Conservation (phyloP, 1,140 invertebrate species). For the Drosophila auraria region DNA sequence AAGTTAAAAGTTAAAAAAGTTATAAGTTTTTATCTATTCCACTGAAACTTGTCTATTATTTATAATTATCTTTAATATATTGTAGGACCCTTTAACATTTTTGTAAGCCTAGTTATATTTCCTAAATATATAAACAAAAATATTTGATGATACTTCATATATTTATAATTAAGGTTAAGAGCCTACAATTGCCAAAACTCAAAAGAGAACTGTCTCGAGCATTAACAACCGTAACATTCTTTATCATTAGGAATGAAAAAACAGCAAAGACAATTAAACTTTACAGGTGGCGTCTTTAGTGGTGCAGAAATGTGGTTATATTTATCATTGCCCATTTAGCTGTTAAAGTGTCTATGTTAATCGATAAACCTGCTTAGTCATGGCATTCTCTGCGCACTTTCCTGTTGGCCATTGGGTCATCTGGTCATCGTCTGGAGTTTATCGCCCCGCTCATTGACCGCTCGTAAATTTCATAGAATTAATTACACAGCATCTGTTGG, state of each 20-base stretch:
- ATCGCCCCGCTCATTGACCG: slow-evolving; percentile 29
- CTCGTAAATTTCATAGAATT: slow-evolving; percentile 56
- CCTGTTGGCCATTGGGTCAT: slow-evolving; percentile 35
- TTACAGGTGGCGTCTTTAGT: background rate
- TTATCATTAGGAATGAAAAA: background rate
- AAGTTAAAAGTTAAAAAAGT: too few relatives aligned
- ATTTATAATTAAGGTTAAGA: too few relatives aligned
- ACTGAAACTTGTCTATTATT: too few relatives aligned
- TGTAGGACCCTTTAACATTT: background rate
- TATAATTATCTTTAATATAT: background rate
- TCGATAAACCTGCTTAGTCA: slow-evolving; percentile 29
- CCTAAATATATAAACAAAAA: background rate
- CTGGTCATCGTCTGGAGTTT: slow-evolving; percentile 44
- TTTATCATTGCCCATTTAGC: slow-evolving; percentile 2
- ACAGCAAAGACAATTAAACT: background rate
- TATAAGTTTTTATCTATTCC: too few relatives aligned
- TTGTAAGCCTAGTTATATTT: background rate
- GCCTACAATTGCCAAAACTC: background rate
- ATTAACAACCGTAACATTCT: background rate
- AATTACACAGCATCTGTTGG: slow-evolving; percentile 55
- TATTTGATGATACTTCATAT: background rate
- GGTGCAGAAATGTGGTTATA: background rate
- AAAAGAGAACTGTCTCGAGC: background rate
- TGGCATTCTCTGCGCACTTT: background rate
- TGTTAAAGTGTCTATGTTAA: slow-evolving; percentile 4